Evolutionary conservation across 2,113 vertebrate species (phyloP), one percentile per base, ranked within the genome.

Genomic region (Spea multiplicata): DNA sequence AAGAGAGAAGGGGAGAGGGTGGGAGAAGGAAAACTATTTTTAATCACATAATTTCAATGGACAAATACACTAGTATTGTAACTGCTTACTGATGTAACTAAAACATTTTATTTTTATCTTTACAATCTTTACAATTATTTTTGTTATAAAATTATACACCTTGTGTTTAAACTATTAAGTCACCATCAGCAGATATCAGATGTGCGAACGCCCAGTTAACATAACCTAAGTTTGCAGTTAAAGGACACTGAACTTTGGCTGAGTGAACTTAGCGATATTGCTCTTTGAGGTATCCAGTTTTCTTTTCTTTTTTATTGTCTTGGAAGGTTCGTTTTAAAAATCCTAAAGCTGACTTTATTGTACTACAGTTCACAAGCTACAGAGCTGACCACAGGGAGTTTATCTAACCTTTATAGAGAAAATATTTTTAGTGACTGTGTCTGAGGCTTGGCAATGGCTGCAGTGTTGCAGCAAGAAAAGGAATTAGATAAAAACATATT

Each of bases 321-420:
- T 13, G 55, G 12, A 57, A 75, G 75, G 85, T 90, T 89, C 85
- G 52, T 76, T 86, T 86, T 62, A 44, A 86, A 74, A 74, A 78
- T 12, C 55, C 84, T 74, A 82, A 86, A 85, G 80, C 73, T 74
- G 48, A 73, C 72, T 86, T 78, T 82, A 85, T 82, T 50, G 74
- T 83, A 84, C 80, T 50, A 72, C 62, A 68, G 70, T 76, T 84
- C 3, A 44, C 14, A 17, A 3, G 5, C 66, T 82, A 57, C 71
- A 55, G 66, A 83, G 66, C 49, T 85, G 82, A 76, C 76, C 44
- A 0, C 3, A 66, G 77, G 81, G 71, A 88, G 64, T 30, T 74
- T 83, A 78, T 80, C 78, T 66, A 73, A 59, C 57, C 81, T 87
- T 82, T 86, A 82, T 75, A 80, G 62, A 49, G 73, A 75, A 14